A percentile compares a stretch with the other conserved stretches of the same genome.
Conservation (phyloP, 1,140 invertebrate species). For the Drosophila suzukii region DNA sequence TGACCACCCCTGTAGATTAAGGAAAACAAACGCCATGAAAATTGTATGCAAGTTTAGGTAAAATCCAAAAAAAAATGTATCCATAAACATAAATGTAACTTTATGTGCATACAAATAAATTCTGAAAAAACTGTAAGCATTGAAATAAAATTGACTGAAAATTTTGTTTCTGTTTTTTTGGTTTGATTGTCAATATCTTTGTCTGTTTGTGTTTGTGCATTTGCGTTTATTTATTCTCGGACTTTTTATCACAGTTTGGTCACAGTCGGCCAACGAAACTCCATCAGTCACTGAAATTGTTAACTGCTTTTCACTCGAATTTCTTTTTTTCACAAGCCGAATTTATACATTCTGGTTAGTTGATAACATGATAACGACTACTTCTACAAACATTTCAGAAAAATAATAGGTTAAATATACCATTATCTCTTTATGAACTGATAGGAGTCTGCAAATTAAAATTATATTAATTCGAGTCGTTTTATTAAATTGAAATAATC, state of each 20-base stretch:
- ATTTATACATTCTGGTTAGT: constrained; percentile 43
- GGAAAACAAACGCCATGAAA: constrained; percentile 47
- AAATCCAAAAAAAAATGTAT: constrained; percentile 20
- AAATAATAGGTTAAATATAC: not conserved
- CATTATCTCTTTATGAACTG: not conserved
- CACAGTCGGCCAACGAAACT: not conserved
- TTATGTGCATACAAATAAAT: constrained; percentile 10
- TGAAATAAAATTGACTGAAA: constrained; percentile 79
- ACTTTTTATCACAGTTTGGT: constrained; percentile 55
- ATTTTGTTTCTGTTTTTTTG: constrained; percentile 73
- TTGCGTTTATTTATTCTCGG: constrained; percentile 62
- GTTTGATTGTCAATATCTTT: constrained; percentile 45
- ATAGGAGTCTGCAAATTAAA: not conserved
- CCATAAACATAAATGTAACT: not conserved
- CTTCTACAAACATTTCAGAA: constrained; percentile 31
- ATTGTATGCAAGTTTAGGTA: constrained; percentile 26
- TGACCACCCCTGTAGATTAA: too few relatives aligned
- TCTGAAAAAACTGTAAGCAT: constrained; percentile 61
- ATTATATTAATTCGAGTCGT: not conserved
- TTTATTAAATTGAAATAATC: not conserved
- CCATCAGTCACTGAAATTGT: constrained; percentile 53
- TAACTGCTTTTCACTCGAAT: constrained; percentile 65
- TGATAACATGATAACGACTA: too few relatives aligned
- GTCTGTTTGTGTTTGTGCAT: constrained; percentile 51
- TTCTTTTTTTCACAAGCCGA: constrained; percentile 34